phyloP scores from a whole-genome alignment of 2,113 vertebrate species.

The Boulengeromyrus knoepffleri region DNA sequence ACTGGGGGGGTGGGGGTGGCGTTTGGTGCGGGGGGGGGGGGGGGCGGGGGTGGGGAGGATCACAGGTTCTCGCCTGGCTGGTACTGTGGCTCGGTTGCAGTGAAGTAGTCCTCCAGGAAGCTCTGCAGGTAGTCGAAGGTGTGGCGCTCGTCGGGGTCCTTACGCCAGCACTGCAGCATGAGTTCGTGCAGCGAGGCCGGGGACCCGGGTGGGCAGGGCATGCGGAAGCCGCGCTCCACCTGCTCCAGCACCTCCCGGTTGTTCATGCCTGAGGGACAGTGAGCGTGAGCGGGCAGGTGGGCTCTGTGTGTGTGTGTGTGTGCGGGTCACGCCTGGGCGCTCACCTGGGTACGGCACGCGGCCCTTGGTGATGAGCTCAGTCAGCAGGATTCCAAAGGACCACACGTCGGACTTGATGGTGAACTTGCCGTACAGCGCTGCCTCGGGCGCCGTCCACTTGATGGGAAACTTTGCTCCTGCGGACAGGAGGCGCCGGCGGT shows the following conservation, averaged over 20 bases:
- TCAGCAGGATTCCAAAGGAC: conserved; percentile 94
- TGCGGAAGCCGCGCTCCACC: conserved; percentile 90
- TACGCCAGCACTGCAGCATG: conserved; percentile 92
- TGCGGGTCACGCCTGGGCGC: neutral
- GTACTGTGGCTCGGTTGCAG: conserved; percentile 95
- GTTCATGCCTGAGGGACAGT: conserved; percentile 75
- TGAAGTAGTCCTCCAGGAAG: conserved; percentile 97
- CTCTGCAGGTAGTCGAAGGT: conserved; percentile 97
- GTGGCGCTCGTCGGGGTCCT: conserved; percentile 86
- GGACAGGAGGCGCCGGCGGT: conserved; percentile 30
- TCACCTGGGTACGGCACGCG: conserved; percentile 97
- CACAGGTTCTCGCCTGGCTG: conserved; percentile 88
- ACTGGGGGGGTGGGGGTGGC: too few species aligned
- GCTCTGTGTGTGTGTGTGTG: neutral
- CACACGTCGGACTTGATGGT: conserved; percentile 97
- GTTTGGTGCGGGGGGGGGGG: neutral
- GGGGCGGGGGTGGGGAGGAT: conserved; percentile 22
- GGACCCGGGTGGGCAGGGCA: conserved; percentile 76
- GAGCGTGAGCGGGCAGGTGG: neutral
- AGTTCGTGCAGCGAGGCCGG: conserved; percentile 82
- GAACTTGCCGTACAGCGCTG: conserved; percentile 84
- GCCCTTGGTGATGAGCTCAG: conserved; percentile 92
- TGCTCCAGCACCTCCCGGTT: conserved; percentile 95
- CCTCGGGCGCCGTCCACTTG: conserved; percentile 97
- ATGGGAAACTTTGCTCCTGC: conserved; percentile 96